These are phyloP conservation scores for Anthoptus insignis DNA, from an alignment of 2,888 invertebrate genomes.

Conservation along the genomic window DNA sequence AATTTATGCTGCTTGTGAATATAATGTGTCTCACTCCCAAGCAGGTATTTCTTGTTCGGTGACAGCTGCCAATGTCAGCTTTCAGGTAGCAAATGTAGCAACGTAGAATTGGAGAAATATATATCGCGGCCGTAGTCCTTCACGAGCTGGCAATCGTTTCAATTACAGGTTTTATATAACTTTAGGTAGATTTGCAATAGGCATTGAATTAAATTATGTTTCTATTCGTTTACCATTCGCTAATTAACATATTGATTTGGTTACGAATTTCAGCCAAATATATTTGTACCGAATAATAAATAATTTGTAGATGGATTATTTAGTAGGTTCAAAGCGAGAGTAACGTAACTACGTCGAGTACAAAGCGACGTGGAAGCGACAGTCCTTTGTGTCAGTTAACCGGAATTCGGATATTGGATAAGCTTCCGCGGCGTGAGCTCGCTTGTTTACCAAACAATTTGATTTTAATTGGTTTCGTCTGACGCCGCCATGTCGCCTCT, in stretches of 20 bases:
- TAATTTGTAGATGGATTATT: slow-evolving; percentile 25
- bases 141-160: no score
- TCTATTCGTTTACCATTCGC: slow-evolving; percentile 50
- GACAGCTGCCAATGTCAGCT: background rate
- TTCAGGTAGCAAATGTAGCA: background rate
- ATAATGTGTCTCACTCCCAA: background rate
- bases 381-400: slow-evolving; percentile 76
- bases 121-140: no score
- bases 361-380: slow-evolving; percentile 70
- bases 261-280: background rate
- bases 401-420: slow-evolving; percentile 81
- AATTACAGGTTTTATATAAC: no score
- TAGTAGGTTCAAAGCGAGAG: slow-evolving; percentile 20
- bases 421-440: slow-evolving; percentile 60
- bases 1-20: background rate
- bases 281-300: slow-evolving; percentile 22
- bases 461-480: slow-evolving; percentile 76
- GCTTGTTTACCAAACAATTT: slow-evolving; percentile 75
- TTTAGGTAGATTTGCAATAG: background rate
- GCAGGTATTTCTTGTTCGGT: background rate
- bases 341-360: slow-evolving; percentile 47
- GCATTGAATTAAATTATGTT: background rate
- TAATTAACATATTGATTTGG: slow-evolving; percentile 51
- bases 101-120: no score
- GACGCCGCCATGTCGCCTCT: slow-evolving; percentile 47